A percentile compares a stretch with the other conserved stretches of the same genome.
phyloP scores from a whole-genome alignment of 2,113 vertebrate genomes.

The Notothenia rossii region DNA sequence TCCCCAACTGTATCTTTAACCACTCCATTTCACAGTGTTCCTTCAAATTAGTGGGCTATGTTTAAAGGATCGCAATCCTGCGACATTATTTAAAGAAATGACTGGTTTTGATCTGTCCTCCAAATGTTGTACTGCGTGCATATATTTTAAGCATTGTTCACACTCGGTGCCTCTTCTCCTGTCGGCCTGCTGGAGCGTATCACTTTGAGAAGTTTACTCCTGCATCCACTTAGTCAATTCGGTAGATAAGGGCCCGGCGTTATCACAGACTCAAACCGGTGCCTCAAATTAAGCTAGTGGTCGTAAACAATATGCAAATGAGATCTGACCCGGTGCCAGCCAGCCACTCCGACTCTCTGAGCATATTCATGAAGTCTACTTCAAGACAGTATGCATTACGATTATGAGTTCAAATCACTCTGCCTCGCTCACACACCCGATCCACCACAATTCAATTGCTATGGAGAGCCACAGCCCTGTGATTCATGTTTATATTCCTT shows the following conservation, averaged over 20 bases:
- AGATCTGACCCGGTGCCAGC: constrained; percentile 68
- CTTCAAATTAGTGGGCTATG: neutral
- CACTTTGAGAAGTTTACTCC: constrained; percentile 60
- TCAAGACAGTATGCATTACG: constrained; percentile 59
- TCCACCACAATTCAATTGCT: constrained; percentile 57
- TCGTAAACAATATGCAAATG: constrained; percentile 78
- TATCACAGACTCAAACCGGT: constrained; percentile 50
- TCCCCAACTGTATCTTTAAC: neutral
- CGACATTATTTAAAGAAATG: constrained; percentile 21
- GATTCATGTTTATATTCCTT: constrained; percentile 70
- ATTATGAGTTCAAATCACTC: constrained; percentile 71
- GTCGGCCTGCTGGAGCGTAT: constrained; percentile 35
- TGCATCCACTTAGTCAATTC: constrained; percentile 41
- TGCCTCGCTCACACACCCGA: constrained; percentile 1
- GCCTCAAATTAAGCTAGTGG: constrained; percentile 72
- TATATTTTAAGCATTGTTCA: neutral
- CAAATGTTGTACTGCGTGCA: neutral
- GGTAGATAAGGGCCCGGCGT: constrained; percentile 43
- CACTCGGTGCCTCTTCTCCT: constrained; percentile 13
- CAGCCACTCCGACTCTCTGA: constrained; percentile 63
- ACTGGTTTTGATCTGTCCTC: constrained; percentile 28
- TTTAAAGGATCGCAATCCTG: neutral
- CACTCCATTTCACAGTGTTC: neutral
- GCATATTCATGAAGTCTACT: constrained; percentile 70
- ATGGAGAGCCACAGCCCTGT: constrained; percentile 48